phyloP scores from a whole-genome alignment of 1,140 invertebrate genomes.

The Meteorus sp. region DNA sequence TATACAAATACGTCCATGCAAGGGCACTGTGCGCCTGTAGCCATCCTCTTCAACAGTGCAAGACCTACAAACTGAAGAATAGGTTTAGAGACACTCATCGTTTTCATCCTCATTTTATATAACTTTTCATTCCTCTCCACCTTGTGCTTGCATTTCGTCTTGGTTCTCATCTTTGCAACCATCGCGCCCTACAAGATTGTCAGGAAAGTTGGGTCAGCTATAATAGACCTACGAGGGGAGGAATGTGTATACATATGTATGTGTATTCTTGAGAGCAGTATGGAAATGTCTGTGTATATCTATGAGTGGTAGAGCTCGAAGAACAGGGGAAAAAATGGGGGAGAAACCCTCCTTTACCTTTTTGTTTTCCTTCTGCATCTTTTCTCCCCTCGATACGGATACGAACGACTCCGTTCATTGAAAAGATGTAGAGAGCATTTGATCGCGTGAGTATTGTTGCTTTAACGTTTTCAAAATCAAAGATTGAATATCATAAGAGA shows the following conservation, averaged over 20 bases:
- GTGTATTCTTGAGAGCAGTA: too few species aligned
- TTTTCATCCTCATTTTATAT: too few species aligned
- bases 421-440: slow-evolving; percentile 34
- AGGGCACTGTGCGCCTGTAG: too few species aligned
- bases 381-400: neutral
- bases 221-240: slow-evolving; percentile 10
- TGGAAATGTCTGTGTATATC: too few species aligned
- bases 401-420: slow-evolving; percentile 23
- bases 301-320: too few species aligned
- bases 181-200: slow-evolving; percentile 10
- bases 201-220: slow-evolving; percentile 25
- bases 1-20: too few species aligned
- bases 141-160: too few species aligned
- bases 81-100: slow-evolving; percentile 28
- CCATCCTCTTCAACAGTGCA: neutral
- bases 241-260: too few species aligned
- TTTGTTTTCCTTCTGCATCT: slow-evolving; percentile 1
- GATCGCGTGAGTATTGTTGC: slow-evolving; percentile 31
- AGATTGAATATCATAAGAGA: slow-evolving; percentile 19
- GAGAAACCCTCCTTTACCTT: too few species aligned
- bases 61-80: too few species aligned
- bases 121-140: slow-evolving; percentile 18
- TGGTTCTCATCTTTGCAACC: neutral
- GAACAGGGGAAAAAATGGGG: too few species aligned
- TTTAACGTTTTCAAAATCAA: slow-evolving; percentile 29